phyloP scores from a whole-genome alignment of 2,888 invertebrate species.

The Pterostichus madidus region DNA sequence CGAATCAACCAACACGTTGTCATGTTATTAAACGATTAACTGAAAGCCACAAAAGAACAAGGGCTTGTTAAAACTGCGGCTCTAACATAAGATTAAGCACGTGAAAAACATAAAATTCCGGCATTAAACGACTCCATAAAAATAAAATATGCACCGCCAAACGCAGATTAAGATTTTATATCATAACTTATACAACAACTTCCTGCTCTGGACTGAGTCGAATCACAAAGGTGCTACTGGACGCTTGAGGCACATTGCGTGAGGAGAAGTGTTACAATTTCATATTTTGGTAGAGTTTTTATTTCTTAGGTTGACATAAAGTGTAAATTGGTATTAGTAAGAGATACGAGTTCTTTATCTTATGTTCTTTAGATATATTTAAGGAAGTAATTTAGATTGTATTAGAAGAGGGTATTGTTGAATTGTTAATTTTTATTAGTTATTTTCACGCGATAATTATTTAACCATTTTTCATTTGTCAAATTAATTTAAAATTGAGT shows the following conservation, averaged over 20 bases:
- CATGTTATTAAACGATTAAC: conserved; percentile 63
- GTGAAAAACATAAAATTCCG: conserved; percentile 65
- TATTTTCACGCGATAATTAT: too few species aligned
- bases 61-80: conserved; percentile 42
- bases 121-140: conserved; percentile 59
- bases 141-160: conserved; percentile 61
- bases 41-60: conserved; percentile 59
- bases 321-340: background rate
- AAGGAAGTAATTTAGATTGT: too few species aligned
- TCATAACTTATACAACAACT: conserved; percentile 27
- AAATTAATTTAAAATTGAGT: too few species aligned
- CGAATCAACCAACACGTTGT: conserved; percentile 11
- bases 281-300: background rate
- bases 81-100: conserved; percentile 62
- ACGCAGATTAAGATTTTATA: conserved; percentile 59
- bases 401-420: too few species aligned
- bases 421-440: too few species aligned
- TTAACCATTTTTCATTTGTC: too few species aligned
- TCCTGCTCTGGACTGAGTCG: conserved; percentile 28
- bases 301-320: background rate
- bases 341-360: too few species aligned
- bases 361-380: too few species aligned
- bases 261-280: conserved; percentile 41
- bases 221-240: background rate
- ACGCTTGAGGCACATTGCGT: conserved; percentile 11